Evolutionary conservation across 2,113 vertebrate genomes (phyloP), one percentile per base, ranked within the genome.

Genomic region (Scolopax mira): DNA sequence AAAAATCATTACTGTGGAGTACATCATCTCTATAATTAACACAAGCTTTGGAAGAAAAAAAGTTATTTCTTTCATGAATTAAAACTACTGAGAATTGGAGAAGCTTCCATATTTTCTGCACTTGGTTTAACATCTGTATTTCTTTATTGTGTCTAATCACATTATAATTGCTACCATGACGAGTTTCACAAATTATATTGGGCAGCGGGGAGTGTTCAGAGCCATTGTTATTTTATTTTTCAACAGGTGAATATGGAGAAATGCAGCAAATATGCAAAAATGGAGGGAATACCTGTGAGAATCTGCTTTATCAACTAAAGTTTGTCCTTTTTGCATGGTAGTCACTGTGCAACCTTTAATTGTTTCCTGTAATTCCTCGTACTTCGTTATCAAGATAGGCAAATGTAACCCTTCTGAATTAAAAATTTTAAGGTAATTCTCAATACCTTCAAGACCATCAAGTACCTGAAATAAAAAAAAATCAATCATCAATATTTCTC

Each of bases 251-350:
- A 33, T 51, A 65, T 1, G 2, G 44, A 86, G 44, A 85, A 83
- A 77, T 4, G 4, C 13, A 86, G 19, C 8, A 91, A 27, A 69
- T 42, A 62, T 0, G 4, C 8, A 87, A 72, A 89, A 89, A 69
- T 5, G 5, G 23, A 85, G 58, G 60, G 23, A 27, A 78, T 96
- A 99, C 98, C 98, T 98, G 83, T 97, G 96, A 78, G 97, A 90
- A 74, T 94, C 95, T 49, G 94, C 94, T 96, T 98, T 98, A 73
- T 95, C 97, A 73, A 99, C 69, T 84, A 99, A 97, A 70, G 89
- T 46, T 85, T 52, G 97, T 73, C 98, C 98, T 72, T 98, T 98
- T n/a, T 98, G 98, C 89, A 99, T 97, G 62, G 98, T 88, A 58
- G 97, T 97, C 7, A 77, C 88, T 89, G 98, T 91, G n/a, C 82